A percentile compares a stretch with the other conserved stretches of the same genome.
Evolutionary conservation across 2,113 vertebrate species (phyloP).

Genomic region (Menidia beryllina): DNA sequence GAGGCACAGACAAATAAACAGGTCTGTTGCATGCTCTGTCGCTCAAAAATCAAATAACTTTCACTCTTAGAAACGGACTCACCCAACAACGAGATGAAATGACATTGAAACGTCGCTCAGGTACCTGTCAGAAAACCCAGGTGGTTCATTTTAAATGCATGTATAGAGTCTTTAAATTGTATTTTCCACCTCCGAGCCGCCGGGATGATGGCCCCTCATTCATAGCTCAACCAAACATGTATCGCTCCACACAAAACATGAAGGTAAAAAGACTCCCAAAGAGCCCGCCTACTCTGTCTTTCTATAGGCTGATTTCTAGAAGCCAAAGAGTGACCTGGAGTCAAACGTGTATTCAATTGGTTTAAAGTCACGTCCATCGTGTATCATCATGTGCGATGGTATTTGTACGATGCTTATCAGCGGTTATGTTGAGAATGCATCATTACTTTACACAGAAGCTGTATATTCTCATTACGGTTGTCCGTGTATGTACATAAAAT

Average conservation of each 20-base stretch:
- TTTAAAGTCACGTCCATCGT: slow-evolving; percentile 26
- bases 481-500: no score
- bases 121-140: slow-evolving; percentile 33
- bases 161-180: slow-evolving; percentile 65
- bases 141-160: slow-evolving; percentile 42
- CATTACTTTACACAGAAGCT: no score
- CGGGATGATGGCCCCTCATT: slow-evolving; percentile 81
- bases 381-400: slow-evolving; percentile 18
- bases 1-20: slow-evolving; percentile 83
- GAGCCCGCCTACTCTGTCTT: slow-evolving; percentile 40
- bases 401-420: slow-evolving; percentile 46
- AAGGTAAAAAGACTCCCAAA: slow-evolving; percentile 7
- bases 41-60: slow-evolving; percentile 9
- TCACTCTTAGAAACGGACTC: slow-evolving; percentile 47
- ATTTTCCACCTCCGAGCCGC: slow-evolving; percentile 73
- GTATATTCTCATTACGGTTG: no score
- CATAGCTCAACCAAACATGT: slow-evolving; percentile 81
- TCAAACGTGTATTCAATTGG: slow-evolving; percentile 53
- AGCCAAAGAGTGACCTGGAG: slow-evolving; percentile 37
- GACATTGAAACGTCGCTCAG: slow-evolving; percentile 12
- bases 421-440: no score
- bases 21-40: slow-evolving; percentile 66
- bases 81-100: slow-evolving; percentile 45
- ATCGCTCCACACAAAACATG: slow-evolving; percentile 45
- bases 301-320: slow-evolving; percentile 61